Conservation (phyloP, 2,888 invertebrate genomes). For the Aricia artaxerxes region DNA sequence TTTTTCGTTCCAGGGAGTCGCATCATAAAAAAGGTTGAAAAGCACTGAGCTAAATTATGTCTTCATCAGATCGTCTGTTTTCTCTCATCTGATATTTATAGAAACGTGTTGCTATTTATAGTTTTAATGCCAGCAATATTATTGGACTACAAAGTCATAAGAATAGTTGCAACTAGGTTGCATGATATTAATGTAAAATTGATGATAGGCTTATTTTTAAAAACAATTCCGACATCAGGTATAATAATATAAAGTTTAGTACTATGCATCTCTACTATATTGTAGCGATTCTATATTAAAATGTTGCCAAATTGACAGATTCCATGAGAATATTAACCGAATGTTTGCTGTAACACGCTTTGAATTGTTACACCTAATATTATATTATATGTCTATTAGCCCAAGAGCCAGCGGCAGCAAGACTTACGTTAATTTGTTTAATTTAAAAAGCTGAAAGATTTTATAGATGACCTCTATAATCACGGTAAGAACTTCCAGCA, state of each 20-base stretch:
- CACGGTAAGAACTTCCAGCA: too few relatives aligned
- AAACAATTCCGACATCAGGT: not conserved
- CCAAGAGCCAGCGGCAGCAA: too few relatives aligned
- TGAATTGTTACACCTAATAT: too few relatives aligned
- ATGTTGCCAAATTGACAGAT: too few relatives aligned
- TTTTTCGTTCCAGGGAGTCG: too few relatives aligned
- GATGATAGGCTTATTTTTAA: not conserved
- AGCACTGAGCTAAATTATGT: constrained; percentile 3
- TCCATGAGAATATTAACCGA: not conserved
- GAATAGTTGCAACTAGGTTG: not conserved
- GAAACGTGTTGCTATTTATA: constrained; percentile 17
- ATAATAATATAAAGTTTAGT: not conserved
- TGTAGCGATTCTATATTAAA: too few relatives aligned
- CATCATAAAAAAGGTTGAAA: too few relatives aligned
- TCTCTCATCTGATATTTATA: constrained; percentile 8
- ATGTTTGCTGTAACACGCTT: not conserved
- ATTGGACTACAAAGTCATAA: not conserved
- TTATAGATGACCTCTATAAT: too few relatives aligned
- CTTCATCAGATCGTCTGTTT: constrained; percentile 15
- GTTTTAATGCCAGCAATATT: not conserved
- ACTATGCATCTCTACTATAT: too few relatives aligned
- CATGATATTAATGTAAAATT: not conserved
- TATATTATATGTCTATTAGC: too few relatives aligned
- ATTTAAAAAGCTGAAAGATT: too few relatives aligned
- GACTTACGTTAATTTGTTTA: too few relatives aligned